phyloP scores from a whole-genome alignment of 2,113 vertebrate genomes.

The Syngnathus floridae region DNA sequence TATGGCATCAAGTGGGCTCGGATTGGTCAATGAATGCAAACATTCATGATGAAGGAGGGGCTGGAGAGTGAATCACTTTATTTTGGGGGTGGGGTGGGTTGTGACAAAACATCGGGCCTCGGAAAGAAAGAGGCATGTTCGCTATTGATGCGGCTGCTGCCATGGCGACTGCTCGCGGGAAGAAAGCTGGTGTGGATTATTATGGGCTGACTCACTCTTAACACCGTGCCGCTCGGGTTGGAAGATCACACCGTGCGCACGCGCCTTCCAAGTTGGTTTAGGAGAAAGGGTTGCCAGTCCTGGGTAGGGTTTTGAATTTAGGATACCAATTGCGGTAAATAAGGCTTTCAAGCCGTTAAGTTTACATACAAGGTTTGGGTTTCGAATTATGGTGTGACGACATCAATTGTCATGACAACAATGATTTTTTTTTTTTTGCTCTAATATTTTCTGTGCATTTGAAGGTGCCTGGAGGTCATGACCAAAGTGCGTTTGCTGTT shows the following conservation, averaged over 20 bases:
- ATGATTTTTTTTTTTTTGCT: not conserved
- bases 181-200: slow-evolving; percentile 64
- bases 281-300: not conserved
- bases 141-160: slow-evolving; percentile 65
- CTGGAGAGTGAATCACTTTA: not conserved
- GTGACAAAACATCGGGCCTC: slow-evolving; percentile 46
- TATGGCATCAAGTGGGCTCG: not conserved
- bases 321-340: not conserved
- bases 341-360: too few species aligned
- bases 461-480: not conserved
- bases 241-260: not conserved
- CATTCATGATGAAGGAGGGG: not conserved
- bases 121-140: slow-evolving; percentile 46
- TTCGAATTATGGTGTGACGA: too few species aligned
- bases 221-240: not conserved
- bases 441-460: not conserved
- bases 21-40: not conserved
- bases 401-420: too few species aligned
- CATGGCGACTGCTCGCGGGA: slow-evolving; percentile 65
- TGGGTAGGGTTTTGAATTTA: not conserved
- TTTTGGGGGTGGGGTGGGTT: not conserved
- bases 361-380: too few species aligned
- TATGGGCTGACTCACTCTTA: slow-evolving; percentile 67
- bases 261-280: not conserved
- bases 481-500: not conserved